Conservation (phyloP, 2,113 vertebrate genomes). For the Eulemur macaco region DNA sequence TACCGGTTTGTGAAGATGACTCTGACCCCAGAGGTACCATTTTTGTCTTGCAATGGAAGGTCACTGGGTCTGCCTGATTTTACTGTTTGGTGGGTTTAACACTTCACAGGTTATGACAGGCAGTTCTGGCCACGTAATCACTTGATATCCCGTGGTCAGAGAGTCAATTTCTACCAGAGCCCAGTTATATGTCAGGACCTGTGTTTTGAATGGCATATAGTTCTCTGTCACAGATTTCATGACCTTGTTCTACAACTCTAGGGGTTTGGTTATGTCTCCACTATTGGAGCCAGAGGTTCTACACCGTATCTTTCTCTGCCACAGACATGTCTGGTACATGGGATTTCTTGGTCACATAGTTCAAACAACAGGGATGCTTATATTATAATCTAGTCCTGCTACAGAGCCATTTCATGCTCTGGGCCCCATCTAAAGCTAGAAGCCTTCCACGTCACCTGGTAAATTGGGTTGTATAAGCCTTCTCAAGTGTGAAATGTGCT, state of each 20-base stretch:
- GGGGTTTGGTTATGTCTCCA: not conserved
- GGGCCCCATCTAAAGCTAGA: not conserved
- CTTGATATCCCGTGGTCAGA: not conserved
- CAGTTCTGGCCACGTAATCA: no score
- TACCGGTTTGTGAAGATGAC: not conserved
- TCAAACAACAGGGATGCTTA: not conserved
- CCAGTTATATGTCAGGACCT: not conserved
- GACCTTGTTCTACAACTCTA: not conserved
- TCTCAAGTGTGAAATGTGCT: not conserved
- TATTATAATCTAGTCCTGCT: not conserved
- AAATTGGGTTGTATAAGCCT: not conserved
- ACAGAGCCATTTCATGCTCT: not conserved
- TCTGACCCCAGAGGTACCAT: not conserved
- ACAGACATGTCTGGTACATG: not conserved
- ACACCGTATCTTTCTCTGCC: not conserved
- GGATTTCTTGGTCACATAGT: not conserved
- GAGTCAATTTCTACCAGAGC: not conserved
- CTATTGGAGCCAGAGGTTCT: not conserved
- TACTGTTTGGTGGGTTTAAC: not conserved
- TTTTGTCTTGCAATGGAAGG: not conserved
- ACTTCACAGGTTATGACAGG: not conserved
- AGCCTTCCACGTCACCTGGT: not conserved
- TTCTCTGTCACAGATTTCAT: not conserved
- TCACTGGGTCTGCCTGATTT: not conserved
- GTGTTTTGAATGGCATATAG: not conserved